Conservation (phyloP, 2,113 vertebrate genomes). For the Nannospalax galili region DNA sequence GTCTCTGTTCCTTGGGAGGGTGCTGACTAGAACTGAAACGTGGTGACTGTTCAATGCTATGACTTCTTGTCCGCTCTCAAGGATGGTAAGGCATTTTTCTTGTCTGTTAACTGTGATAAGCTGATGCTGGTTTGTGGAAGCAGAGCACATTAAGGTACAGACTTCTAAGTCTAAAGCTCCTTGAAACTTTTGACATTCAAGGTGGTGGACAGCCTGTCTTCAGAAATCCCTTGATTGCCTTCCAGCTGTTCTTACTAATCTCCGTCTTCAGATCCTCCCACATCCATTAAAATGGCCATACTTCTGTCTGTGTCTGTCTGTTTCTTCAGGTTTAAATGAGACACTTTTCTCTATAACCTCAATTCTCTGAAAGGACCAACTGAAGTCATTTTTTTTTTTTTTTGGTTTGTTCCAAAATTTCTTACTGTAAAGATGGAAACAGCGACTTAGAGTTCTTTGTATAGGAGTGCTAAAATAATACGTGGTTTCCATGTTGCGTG, state of each 20-base stretch:
- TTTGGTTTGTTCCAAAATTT: neutral
- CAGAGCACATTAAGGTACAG: neutral
- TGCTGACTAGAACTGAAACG: neutral
- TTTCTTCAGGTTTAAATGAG: neutral
- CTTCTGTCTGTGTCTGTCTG: neutral
- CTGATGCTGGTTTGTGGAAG: neutral
- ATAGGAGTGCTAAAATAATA: neutral
- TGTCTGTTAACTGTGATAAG: neutral
- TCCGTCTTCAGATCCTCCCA: neutral
- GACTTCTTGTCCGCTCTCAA: neutral
- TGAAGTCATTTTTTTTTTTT: neutral
- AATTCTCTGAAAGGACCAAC: neutral
- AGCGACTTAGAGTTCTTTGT: neutral
- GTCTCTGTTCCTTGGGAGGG: neutral
- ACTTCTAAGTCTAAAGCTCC: neutral
- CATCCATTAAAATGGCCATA: neutral
- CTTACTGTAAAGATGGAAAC: neutral
- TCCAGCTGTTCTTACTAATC: neutral
- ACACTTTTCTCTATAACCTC: neutral
- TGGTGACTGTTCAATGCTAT: neutral
- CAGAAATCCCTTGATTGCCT: neutral
- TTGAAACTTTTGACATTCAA: neutral
- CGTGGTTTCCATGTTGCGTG: neutral
- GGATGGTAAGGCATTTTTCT: neutral
- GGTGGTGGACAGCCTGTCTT: neutral